A percentile compares a stretch with the other conserved stretches of the same genome.
These are phyloP conservation scores for Serrognathus titanus DNA, from an alignment of 2,888 invertebrate genomes.

Conservation along the genomic window DNA sequence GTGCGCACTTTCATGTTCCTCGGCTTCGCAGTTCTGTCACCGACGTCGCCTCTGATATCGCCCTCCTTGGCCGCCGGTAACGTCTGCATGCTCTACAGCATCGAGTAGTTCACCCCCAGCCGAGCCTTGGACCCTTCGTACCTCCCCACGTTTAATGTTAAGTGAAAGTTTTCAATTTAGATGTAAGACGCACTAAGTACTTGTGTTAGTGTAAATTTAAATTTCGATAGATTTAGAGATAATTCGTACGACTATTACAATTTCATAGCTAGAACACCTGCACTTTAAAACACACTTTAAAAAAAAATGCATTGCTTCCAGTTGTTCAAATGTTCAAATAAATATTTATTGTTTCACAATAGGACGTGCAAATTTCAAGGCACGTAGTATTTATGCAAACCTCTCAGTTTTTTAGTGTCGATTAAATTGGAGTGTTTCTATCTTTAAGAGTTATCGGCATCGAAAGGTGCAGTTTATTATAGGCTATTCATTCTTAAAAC, in stretches of 20 bases:
- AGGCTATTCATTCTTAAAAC: too few species aligned
- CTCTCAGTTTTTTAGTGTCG: too few species aligned
- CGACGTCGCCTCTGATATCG: slow-evolving; percentile 74
- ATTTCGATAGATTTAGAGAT: background rate
- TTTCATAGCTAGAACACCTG: background rate
- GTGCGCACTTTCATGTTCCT: slow-evolving; percentile 96
- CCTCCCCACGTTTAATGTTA: background rate
- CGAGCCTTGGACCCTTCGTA: slow-evolving; percentile 17
- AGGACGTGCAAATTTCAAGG: slow-evolving; percentile 3
- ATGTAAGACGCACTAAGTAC: background rate
- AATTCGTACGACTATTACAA: background rate
- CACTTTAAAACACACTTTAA: background rate
- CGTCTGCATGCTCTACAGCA: slow-evolving; percentile 49
- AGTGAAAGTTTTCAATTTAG: background rate
- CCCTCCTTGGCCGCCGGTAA: slow-evolving; percentile 48
- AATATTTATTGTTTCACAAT: slow-evolving; percentile 2
- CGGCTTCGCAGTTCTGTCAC: slow-evolving; percentile 86
- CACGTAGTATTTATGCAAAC: too few species aligned
- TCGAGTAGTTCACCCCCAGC: slow-evolving; percentile 46
- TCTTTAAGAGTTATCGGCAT: too few species aligned
- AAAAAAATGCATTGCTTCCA: slow-evolving; percentile 3
- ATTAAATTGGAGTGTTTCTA: too few species aligned
- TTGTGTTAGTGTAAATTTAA: background rate
- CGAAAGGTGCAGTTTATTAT: too few species aligned
- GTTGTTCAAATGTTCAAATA: slow-evolving; percentile 3